These are phyloP conservation scores for Theonella swinhoei DNA, from an alignment of 37 sponge, comb jelly and placozoan species.

Conservation along the genomic window DNA sequence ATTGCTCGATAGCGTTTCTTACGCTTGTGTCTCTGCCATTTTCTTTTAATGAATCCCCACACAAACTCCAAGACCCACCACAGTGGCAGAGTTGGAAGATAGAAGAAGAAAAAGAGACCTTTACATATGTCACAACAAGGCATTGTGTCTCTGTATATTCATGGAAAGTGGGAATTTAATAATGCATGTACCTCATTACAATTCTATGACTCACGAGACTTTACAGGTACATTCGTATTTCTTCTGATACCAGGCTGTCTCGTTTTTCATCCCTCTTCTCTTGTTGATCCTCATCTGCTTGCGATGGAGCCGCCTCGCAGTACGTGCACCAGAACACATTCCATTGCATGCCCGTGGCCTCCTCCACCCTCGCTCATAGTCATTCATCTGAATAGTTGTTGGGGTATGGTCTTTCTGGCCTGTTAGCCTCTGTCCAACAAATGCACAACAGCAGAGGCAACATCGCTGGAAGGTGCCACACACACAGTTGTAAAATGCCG, in stretches of 20 bases:
- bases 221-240: slow-evolving; percentile 74
- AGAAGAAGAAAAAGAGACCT: slow-evolving; percentile 80
- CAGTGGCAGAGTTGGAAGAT: slow-evolving; percentile 82
- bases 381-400: neutral
- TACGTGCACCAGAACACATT: slow-evolving; percentile 71
- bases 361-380: slow-evolving; percentile 16
- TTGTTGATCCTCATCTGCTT: slow-evolving; percentile 65
- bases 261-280: slow-evolving; percentile 34
- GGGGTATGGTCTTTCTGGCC: neutral
- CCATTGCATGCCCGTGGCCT: slow-evolving; percentile 68
- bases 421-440: neutral
- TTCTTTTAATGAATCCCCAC: slow-evolving; percentile 17
- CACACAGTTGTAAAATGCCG: neutral
- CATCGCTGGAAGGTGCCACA: neutral
- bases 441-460: neutral
- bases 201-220: slow-evolving; percentile 49
- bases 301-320: slow-evolving; percentile 53
- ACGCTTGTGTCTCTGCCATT: slow-evolving; percentile 33
- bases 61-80: slow-evolving; percentile 68
- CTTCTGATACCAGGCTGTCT: slow-evolving; percentile 63
- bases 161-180: neutral
- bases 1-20: slow-evolving; percentile 32
- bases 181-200: neutral
- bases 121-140: slow-evolving; percentile 43
- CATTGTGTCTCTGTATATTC: slow-evolving; percentile 47